Percentiles rank a stretch among this genome's conserved stretches.
Evolutionary conservation across 2,888 invertebrate genomes (phyloP).

Genomic region (Dryocosmus kuriphilus): DNA sequence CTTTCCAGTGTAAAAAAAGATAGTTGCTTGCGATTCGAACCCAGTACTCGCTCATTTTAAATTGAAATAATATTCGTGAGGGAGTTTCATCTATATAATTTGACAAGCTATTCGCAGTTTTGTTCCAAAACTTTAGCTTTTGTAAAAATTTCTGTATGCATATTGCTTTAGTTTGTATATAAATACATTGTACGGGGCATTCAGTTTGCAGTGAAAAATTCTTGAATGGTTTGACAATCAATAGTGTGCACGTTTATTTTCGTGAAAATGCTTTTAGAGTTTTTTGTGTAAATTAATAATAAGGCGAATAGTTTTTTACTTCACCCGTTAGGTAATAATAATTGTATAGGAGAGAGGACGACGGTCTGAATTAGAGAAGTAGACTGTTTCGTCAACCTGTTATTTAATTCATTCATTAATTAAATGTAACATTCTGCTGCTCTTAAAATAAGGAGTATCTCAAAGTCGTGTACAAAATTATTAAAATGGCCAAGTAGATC

Average conservation of each 20-base stretch:
- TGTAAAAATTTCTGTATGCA: not conserved
- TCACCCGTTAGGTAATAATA: too few species aligned
- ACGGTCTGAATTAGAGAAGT: too few species aligned
- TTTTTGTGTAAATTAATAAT: not conserved
- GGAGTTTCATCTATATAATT: not conserved
- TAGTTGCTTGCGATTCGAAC: not conserved
- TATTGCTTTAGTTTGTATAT: not conserved
- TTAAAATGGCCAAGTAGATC: too few species aligned
- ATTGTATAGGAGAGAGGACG: too few species aligned
- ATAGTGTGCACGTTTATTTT: not conserved
- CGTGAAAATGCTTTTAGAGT: too few species aligned
- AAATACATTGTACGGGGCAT: not conserved
- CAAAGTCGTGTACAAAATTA: too few species aligned
- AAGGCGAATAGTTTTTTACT: too few species aligned
- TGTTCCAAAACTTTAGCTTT: not conserved
- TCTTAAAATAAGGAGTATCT: too few species aligned
- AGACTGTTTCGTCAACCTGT: too few species aligned
- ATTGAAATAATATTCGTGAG: not conserved
- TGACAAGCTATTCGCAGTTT: not conserved
- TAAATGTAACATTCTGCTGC: too few species aligned
- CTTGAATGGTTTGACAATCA: not conserved
- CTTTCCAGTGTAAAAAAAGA: not conserved
- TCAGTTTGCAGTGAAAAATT: not conserved
- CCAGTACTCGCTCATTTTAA: not conserved
- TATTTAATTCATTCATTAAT: too few species aligned